These are phyloP conservation scores for Sander lucioperca DNA, from an alignment of 2,113 vertebrate species.

Conservation along the genomic window DNA sequence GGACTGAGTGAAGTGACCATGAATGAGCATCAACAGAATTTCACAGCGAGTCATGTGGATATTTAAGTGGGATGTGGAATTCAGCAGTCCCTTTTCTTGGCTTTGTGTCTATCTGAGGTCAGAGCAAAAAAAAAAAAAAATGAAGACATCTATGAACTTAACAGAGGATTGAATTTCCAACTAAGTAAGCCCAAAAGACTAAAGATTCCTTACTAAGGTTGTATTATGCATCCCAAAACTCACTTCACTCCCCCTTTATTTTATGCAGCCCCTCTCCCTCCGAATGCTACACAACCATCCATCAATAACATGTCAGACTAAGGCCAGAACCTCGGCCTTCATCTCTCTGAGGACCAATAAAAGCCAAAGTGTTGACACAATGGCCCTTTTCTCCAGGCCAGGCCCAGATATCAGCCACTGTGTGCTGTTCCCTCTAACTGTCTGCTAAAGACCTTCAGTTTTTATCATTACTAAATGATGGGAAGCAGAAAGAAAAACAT, in stretches of 20 bases:
- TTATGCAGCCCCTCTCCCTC: slow-evolving; percentile 56
- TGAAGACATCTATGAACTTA: slow-evolving; percentile 51
- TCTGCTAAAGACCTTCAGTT: slow-evolving; percentile 63
- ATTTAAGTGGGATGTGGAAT: slow-evolving; percentile 62
- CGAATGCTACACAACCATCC: slow-evolving; percentile 71
- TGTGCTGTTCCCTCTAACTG: slow-evolving; percentile 55
- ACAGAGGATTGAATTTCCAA: slow-evolving; percentile 63
- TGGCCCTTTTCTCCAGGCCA: slow-evolving; percentile 71
- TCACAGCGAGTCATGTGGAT: slow-evolving; percentile 46
- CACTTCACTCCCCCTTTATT: slow-evolving; percentile 59
- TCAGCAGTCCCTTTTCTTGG: slow-evolving; percentile 51
- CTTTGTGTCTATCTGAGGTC: slow-evolving; percentile 25
- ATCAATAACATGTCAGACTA: slow-evolving; percentile 72
- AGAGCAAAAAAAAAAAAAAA: slow-evolving; percentile 27
- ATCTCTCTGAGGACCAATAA: slow-evolving; percentile 78
- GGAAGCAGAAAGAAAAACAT: slow-evolving; percentile 68
- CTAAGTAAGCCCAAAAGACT: slow-evolving; percentile 52
- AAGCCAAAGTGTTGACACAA: slow-evolving; percentile 79
- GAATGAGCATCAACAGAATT: slow-evolving; percentile 61
- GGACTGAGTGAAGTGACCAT: slow-evolving; percentile 56
- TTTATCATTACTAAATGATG: slow-evolving; percentile 74
- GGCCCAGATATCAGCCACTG: slow-evolving; percentile 59
- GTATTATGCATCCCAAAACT: slow-evolving; percentile 63
- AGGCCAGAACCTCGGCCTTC: slow-evolving; percentile 68
- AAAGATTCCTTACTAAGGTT: slow-evolving; percentile 64